Conservation (phyloP, 2,113 vertebrate species). For the Eudyptes chrysolophus region DNA sequence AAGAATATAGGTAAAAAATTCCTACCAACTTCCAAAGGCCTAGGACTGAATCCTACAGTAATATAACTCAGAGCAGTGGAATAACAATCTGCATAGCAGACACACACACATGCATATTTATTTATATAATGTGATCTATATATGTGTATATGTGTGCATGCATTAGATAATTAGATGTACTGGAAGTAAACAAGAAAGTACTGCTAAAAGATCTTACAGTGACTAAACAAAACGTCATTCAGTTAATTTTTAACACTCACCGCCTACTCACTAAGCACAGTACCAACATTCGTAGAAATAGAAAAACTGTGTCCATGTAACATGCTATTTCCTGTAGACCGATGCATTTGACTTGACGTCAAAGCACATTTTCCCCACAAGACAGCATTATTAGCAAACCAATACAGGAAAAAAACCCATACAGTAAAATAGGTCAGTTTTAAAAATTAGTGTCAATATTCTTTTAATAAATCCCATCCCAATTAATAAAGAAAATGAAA, state of each 20-base stretch:
- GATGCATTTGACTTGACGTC: not conserved
- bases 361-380: not conserved
- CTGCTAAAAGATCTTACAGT: not conserved
- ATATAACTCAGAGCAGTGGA: not conserved
- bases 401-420: not conserved
- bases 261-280: not conserved
- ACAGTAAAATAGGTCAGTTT: not conserved
- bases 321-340: not conserved
- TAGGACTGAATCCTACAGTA: not conserved
- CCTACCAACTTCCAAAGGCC: not conserved
- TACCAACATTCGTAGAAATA: rapidly evolving
- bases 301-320: not conserved
- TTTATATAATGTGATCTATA: not conserved
- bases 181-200: not conserved
- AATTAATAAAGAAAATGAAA: not conserved
- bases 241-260: not conserved
- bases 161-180: not conserved
- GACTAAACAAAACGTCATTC: not conserved
- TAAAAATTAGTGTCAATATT: not conserved
- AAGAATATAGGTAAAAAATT: not conserved
- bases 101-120: not conserved
- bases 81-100: not conserved
- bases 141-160: not conserved
- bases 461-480: not conserved
- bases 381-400: not conserved